Percentiles rank a stretch among this genome's conserved stretches.
Evolutionary conservation across 2,113 vertebrate genomes (phyloP).

Genomic region (Zosterops borbonicus): DNA sequence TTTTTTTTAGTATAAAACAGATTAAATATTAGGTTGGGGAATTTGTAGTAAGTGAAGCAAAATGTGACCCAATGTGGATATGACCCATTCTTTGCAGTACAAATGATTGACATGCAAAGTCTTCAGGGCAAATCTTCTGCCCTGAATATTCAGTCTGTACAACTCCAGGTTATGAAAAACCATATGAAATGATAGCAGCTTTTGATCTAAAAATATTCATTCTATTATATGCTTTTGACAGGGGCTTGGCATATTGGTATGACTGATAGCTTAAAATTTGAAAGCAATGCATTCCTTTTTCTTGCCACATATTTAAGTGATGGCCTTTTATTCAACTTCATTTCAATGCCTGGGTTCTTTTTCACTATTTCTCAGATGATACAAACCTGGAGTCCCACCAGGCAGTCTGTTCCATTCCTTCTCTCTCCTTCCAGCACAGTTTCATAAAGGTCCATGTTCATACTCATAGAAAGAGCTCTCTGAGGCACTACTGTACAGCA

Average conservation of each 20-base stretch:
- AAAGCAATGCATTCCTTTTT: neutral
- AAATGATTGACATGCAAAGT: constrained; percentile 7
- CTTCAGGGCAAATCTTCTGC: neutral
- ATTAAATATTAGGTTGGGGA: neutral
- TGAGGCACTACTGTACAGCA: neutral
- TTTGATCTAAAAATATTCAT: constrained; percentile 24
- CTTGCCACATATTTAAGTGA: neutral
- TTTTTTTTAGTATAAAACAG: neutral
- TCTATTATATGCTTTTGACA: constrained; percentile 1
- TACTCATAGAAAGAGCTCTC: neutral
- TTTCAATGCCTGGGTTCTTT: neutral
- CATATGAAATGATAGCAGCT: neutral
- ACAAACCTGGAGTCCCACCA: neutral
- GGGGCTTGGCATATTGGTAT: neutral
- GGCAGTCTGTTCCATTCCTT: neutral
- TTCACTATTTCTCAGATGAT: neutral
- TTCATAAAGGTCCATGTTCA: neutral
- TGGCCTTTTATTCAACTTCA: neutral
- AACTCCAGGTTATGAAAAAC: constrained; percentile 2
- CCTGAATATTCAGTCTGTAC: constrained; percentile 11
- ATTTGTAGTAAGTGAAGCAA: neutral
- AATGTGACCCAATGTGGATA: neutral
- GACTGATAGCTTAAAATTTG: neutral
- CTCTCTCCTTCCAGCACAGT: neutral
- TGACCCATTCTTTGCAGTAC: neutral